Conservation (phyloP, 2,888 invertebrate genomes). For the Conomelus anceps region DNA sequence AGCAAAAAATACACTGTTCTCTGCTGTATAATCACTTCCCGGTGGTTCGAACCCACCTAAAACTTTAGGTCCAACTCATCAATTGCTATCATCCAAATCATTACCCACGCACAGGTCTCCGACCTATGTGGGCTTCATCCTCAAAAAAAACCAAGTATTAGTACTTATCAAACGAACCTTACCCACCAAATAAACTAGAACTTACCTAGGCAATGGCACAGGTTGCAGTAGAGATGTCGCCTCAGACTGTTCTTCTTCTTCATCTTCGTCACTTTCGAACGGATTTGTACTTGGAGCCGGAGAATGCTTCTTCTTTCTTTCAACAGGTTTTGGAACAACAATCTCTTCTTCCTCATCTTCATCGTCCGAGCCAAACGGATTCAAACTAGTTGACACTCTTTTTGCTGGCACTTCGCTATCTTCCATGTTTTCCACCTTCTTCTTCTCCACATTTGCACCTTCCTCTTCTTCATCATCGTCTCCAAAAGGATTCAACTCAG, state of each 20-base stretch:
- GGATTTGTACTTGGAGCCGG: slow-evolving; percentile 57
- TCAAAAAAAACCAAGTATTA: too few relatives aligned
- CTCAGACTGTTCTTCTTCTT: slow-evolving; percentile 45
- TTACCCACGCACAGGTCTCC: too few relatives aligned
- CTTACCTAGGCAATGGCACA: slow-evolving; percentile 47
- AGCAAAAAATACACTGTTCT: too few relatives aligned
- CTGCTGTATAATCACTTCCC: too few relatives aligned
- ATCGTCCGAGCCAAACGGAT: slow-evolving; percentile 62
- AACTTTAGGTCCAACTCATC: too few relatives aligned
- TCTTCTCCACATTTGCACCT: slow-evolving; percentile 29
- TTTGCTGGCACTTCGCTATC: slow-evolving; percentile 28
- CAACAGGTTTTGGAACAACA: slow-evolving; percentile 41
- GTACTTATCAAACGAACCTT: too few relatives aligned
- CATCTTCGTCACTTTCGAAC: slow-evolving; percentile 66
- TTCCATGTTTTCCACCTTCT: slow-evolving; percentile 16
- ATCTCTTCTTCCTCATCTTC: slow-evolving; percentile 50
- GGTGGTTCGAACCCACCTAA: too few relatives aligned
- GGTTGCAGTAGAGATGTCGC: slow-evolving; percentile 37
- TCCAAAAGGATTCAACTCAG: slow-evolving; percentile 76
- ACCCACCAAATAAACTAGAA: slow-evolving; percentile 19
- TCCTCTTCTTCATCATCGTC: slow-evolving; percentile 43
- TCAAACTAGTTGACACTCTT: slow-evolving; percentile 43
- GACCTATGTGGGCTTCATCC: too few relatives aligned
- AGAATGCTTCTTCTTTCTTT: slow-evolving; percentile 35
- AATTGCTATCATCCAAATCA: too few relatives aligned